Evolutionary conservation across 2,888 invertebrate genomes (phyloP), one percentile per base, ranked within the genome.

Genomic region (Corbicula japonica): DNA sequence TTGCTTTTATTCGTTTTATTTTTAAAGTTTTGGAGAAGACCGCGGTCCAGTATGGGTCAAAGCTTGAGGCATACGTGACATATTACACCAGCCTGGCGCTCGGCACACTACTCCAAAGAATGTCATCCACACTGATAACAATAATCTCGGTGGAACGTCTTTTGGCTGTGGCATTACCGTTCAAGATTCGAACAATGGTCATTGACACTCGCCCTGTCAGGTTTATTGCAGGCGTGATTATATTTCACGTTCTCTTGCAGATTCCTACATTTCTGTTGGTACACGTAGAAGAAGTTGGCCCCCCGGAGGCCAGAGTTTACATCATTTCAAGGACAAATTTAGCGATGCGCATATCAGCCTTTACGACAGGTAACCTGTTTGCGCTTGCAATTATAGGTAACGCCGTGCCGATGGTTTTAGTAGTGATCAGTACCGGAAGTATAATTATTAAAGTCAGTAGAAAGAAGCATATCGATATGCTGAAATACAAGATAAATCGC

Each of bases 41-140:
- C 0, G 34, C 32, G 12, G 1, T 62, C 18, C 41, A 28, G 18
- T 28, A 30, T 18, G 62, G 46, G 10, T 30, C n/a, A 15, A 32
- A 4, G n/a, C 10, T 48, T 5, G 46, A 62, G 32, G 23, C 46
- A 32, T 62, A 62, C 21, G 62, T 30, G 15, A 32, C 4, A 3
- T 62, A 32, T 3, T n/a, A 28, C 8, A 12, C 30, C 10, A 48
- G 62, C 18, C 10, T 62, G n/a, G 1, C 48, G n/a, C 10, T 48
- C 4, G 62, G 62, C n/a, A 32, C 46, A n/a, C 21, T 30, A 5
- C 34, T 48, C 2, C 62, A 62, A 32, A n/a, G 46, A 21, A 18
- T 62, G 23, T 62, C 62, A 0, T 62, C 62, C 23, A 46, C 30
- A n/a, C 30, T 62, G 3, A 62, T 62, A 28, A 46, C 62, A 21